phyloP scores from a whole-genome alignment of 2,888 invertebrate genomes.

The Agonopterix heracliana region DNA sequence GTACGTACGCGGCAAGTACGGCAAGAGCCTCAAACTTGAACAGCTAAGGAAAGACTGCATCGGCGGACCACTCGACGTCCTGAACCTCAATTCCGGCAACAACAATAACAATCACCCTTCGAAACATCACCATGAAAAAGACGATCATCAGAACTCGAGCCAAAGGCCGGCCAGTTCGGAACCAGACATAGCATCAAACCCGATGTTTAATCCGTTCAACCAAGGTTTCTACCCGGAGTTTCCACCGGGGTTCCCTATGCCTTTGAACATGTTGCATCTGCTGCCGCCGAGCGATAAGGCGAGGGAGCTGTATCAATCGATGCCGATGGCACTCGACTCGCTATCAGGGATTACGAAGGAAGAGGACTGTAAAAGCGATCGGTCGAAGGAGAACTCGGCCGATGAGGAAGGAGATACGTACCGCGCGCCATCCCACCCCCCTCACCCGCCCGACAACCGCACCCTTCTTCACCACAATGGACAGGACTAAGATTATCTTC shows the following conservation, averaged over 20 bases:
- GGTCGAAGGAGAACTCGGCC: slow-evolving; percentile 78
- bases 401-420: slow-evolving; percentile 74
- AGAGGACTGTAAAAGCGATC: slow-evolving; percentile 80
- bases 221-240: slow-evolving; percentile 91
- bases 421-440: slow-evolving; percentile 72
- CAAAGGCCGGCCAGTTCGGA: slow-evolving; percentile 82
- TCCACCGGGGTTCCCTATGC: slow-evolving; percentile 86
- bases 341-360: slow-evolving; percentile 72
- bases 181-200: slow-evolving; percentile 79
- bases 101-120: slow-evolving; percentile 76
- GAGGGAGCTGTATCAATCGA: slow-evolving; percentile 77
- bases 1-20: slow-evolving; percentile 95
- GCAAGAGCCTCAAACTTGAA: slow-evolving; percentile 92
- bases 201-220: slow-evolving; percentile 85
- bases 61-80: slow-evolving; percentile 85
- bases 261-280: slow-evolving; percentile 89
- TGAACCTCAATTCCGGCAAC: slow-evolving; percentile 78
- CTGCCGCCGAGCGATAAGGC: slow-evolving; percentile 87
- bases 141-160: slow-evolving; percentile 59
- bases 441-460: slow-evolving; percentile 77
- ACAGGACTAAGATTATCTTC: slow-evolving; percentile 78
- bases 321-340: slow-evolving; percentile 75
- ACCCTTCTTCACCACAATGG: slow-evolving; percentile 86
- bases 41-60: slow-evolving; percentile 92
- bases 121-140: slow-evolving; percentile 75